A percentile compares a stretch with the other conserved stretches of the same genome.
Conservation (phyloP, 1,140 invertebrate genomes). For the Fopius arisanus region DNA sequence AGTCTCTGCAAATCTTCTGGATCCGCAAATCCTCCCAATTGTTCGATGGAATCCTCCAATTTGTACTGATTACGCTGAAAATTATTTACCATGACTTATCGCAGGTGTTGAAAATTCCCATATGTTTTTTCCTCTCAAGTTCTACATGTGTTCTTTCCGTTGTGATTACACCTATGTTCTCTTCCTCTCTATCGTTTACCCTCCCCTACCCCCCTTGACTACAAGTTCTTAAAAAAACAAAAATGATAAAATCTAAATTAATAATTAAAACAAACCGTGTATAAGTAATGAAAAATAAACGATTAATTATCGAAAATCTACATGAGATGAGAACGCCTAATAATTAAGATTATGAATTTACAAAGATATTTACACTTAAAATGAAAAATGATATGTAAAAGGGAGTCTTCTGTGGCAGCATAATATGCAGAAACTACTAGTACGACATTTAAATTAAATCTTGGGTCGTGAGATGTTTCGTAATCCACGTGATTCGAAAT, state of each 20-base stretch:
- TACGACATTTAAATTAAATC: constrained; percentile 47
- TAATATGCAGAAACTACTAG: constrained; percentile 58
- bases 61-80: no score
- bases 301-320: constrained; percentile 39
- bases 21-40: neutral
- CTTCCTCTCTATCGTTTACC: neutral
- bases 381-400: constrained; percentile 37
- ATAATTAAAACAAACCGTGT: constrained; percentile 12
- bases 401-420: constrained; percentile 57
- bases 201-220: constrained; percentile 31
- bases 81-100: no score
- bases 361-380: constrained; percentile 59
- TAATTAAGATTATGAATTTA: constrained; percentile 60
- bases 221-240: constrained; percentile 29
- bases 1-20: neutral
- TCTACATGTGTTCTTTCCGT: no score
- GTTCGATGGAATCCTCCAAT: neutral
- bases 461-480: neutral
- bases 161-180: no score
- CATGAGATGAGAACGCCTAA: constrained; percentile 46
- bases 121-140: no score
- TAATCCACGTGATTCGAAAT: neutral
- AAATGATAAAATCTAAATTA: constrained; percentile 24
- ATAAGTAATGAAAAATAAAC: constrained; percentile 20
- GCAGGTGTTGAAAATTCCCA: neutral